Conservation (phyloP, 2,888 invertebrate genomes). For the Acrobasis suavella region DNA sequence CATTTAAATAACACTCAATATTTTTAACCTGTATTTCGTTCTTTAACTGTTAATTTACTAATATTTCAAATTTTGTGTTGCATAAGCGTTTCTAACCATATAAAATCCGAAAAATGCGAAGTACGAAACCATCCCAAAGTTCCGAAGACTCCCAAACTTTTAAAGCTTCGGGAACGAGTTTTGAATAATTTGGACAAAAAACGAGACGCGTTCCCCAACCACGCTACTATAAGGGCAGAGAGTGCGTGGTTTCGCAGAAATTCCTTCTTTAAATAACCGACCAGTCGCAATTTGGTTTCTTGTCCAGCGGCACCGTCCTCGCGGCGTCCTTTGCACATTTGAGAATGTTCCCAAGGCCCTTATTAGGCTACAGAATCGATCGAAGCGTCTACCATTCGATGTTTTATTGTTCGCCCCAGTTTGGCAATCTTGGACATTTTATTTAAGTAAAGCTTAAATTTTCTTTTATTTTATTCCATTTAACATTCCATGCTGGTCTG, state of each 20-base stretch:
- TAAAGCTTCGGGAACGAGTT: constrained; percentile 39
- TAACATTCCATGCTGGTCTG: too few species aligned
- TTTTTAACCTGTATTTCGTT: neutral
- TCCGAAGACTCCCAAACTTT: constrained; percentile 25
- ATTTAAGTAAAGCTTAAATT: constrained; percentile 38
- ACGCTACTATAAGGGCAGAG: constrained; percentile 62
- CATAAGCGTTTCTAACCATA: neutral
- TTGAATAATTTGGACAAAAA: constrained; percentile 48
- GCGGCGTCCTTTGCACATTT: constrained; percentile 71
- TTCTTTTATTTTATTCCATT: too few species aligned
- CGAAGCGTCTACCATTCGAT: constrained; percentile 55
- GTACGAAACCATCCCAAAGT: constrained; percentile 22
- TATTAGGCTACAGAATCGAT: constrained; percentile 74
- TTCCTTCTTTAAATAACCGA: constrained; percentile 64
- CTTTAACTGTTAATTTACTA: too few species aligned
- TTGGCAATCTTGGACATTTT: constrained; percentile 68
- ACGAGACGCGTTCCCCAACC: constrained; percentile 54
- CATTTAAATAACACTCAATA: too few species aligned
- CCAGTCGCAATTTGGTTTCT: constrained; percentile 60
- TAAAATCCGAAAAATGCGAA: neutral
- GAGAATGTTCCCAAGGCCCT: constrained; percentile 64
- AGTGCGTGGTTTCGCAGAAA: constrained; percentile 72
- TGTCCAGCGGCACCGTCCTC: constrained; percentile 65
- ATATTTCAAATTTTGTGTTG: too few species aligned
- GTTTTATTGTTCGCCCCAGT: constrained; percentile 75